Percentiles rank a stretch among this genome's conserved stretches.
These are phyloP conservation scores for Urophycis tenuis DNA, from an alignment of 2,797 vertebrate genomes.

Conservation along the genomic window DNA sequence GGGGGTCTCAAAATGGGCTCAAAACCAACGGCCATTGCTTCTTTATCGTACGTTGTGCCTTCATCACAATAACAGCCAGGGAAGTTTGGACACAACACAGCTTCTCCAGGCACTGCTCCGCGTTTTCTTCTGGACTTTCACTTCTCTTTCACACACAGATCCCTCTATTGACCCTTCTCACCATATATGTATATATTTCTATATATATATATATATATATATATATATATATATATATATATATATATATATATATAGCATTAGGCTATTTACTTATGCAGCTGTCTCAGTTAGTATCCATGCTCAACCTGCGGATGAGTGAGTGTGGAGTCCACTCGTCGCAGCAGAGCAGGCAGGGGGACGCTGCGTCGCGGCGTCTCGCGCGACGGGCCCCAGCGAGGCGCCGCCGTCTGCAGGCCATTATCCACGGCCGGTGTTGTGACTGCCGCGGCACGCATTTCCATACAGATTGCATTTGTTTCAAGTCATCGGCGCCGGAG, in stretches of 20 bases:
- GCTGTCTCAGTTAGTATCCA: not conserved
- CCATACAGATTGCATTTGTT: conserved; percentile 59
- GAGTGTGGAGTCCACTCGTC: not conserved
- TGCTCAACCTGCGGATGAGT: not conserved
- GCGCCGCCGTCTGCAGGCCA: not conserved
- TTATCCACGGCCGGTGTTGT: conserved; percentile 35
- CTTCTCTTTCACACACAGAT: not conserved
- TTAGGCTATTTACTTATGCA: not conserved
- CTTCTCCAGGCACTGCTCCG: not conserved
- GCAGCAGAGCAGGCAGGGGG: not conserved
- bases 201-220: too few relatives aligned
- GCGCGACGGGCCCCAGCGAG: not conserved
- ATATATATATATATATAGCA: not conserved
- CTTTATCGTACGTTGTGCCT: not conserved
- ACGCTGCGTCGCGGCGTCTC: not conserved
- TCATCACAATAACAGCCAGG: not conserved
- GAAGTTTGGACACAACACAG: too few relatives aligned
- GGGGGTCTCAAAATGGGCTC: too few relatives aligned
- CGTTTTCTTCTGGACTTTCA: not conserved
- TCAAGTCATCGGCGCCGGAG: conserved; percentile 42
- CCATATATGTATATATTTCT: not conserved
- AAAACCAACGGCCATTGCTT: not conserved
- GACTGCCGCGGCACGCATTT: conserved; percentile 45
- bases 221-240: too few relatives aligned
- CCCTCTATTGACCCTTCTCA: not conserved